phyloP scores from a whole-genome alignment of 64 coral and sea anemone genomes.

The Montipora sp. region DNA sequence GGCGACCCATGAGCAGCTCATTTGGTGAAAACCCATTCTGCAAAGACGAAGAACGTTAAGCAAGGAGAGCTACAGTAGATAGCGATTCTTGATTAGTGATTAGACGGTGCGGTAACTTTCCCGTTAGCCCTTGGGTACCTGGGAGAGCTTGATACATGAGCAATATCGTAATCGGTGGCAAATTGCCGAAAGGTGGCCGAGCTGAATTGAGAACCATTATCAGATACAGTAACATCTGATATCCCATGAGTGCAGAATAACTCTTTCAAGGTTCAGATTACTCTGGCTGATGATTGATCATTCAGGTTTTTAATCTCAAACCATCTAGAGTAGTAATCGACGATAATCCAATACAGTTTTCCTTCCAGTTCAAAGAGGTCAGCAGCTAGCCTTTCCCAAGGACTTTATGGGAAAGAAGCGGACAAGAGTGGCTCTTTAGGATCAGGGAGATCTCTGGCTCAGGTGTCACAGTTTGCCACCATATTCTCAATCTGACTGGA shows the following conservation, averaged over 20 bases:
- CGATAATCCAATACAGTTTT: slow-evolving; percentile 1
- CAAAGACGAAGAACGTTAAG: slow-evolving; percentile 48
- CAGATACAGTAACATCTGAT: slow-evolving; percentile 39
- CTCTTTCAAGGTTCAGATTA: slow-evolving; percentile 52
- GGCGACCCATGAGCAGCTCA: slow-evolving; percentile 60
- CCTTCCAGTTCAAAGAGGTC: slow-evolving; percentile 55
- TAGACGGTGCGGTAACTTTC: neutral
- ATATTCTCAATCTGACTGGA: too few species aligned
- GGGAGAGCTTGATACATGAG: slow-evolving; percentile 52
- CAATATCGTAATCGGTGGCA: slow-evolving; percentile 53
- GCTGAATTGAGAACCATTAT: slow-evolving; percentile 60
- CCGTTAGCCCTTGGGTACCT: neutral
- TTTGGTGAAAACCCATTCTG: slow-evolving; percentile 61
- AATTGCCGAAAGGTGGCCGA: slow-evolving; percentile 35
- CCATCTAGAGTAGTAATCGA: slow-evolving; percentile 66
- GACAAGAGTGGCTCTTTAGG: too few species aligned
- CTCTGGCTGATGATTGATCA: neutral
- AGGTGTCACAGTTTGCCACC: too few species aligned
- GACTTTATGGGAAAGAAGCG: too few species aligned
- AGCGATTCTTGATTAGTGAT: neutral
- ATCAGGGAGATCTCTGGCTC: too few species aligned
- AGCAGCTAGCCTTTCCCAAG: too few species aligned
- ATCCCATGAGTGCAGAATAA: slow-evolving; percentile 44
- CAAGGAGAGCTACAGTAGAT: neutral
- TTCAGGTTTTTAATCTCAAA: slow-evolving; percentile 27